Evolutionary conservation across 2,113 vertebrate genomes (phyloP), one percentile per base, ranked within the genome.

Genomic region (Poeciliopsis retropinna): DNA sequence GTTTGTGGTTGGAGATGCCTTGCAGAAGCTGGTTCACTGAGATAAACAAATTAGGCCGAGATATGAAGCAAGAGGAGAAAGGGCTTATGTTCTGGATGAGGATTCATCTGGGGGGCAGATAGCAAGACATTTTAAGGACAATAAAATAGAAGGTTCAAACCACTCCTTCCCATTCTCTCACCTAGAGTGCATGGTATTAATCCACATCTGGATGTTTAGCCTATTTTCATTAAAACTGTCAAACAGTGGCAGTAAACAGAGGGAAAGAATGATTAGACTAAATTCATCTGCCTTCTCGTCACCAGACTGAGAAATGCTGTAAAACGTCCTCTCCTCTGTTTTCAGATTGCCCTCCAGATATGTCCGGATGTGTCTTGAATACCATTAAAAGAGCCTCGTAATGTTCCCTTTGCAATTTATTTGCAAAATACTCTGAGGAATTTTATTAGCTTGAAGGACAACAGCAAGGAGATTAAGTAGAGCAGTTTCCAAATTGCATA

Each of bases 341-440:
- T 81, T 82, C 81, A 85, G 39, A 89, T 68, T 64, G 89, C 89
- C 90, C 89, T 65, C 67, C 7, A 87, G 89, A 89, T 78, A 92
- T 64, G 80, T 90, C 85, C 89, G 79, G 77, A 75, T 73, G 72
- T 67, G 64, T 70, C 87, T 81, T 80, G 82, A 86, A 91, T 86
- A 83, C 89, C 88, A 93, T 92, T 92, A 89, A 89, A 89, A 80
- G 64, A 71, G 75, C 79, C 65, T 76, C 67, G 89, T 87, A 88
- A 90, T 86, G 83, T 87, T 85, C 80, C 84, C 27, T 65, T 78
- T 85, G 89, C 82, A 85, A 78, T 83, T 84, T 85, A 89, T 63
- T 64, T 25, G 19, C 75, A 82, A 91, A 78, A 85, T 83, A 88
- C 86, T 82, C 82, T 1, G 25, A 80, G 87, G 86, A 70, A 67